phyloP scores from a whole-genome alignment of 2,888 invertebrate species.

The Griposia aprilina region DNA sequence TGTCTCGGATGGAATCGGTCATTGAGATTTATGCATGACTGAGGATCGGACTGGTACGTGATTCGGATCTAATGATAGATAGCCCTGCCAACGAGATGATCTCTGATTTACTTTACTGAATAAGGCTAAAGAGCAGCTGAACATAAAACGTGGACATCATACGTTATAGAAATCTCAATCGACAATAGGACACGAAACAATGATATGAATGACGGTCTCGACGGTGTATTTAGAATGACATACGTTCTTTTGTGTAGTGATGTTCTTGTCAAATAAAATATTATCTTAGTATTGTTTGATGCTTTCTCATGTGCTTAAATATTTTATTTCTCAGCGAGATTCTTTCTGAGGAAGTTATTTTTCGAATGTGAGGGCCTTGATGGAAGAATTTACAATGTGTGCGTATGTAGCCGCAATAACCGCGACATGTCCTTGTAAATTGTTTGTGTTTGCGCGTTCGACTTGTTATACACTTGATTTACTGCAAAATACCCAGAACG shows the following conservation, averaged over 20 bases:
- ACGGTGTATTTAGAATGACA: constrained; percentile 32
- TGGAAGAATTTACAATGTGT: constrained; percentile 55
- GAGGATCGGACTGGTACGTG: constrained; percentile 73
- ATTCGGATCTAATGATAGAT: constrained; percentile 70
- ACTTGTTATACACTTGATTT: constrained; percentile 54
- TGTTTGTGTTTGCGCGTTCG: constrained; percentile 57
- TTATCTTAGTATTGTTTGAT: constrained; percentile 41
- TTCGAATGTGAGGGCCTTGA: constrained; percentile 50
- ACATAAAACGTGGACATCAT: constrained; percentile 45
- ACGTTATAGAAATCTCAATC: constrained; percentile 57
- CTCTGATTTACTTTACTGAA: constrained; percentile 64
- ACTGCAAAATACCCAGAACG: constrained; percentile 55
- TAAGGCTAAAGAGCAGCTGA: constrained; percentile 57
- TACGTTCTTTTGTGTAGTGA: constrained; percentile 43
- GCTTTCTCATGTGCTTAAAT: constrained; percentile 6
- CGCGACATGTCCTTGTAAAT: constrained; percentile 65
- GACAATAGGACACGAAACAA: constrained; percentile 50
- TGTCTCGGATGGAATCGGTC: constrained; percentile 81
- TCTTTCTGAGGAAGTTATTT: constrained; percentile 48
- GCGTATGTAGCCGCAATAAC: constrained; percentile 61
- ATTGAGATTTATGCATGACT: constrained; percentile 83
- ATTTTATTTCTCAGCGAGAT: constrained; percentile 24
- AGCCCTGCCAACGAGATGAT: constrained; percentile 67
- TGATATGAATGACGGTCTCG: constrained; percentile 36
- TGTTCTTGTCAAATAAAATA: constrained; percentile 52